Base-by-base conservation (phyloP, 2,113 vertebrate genomes). In the Albula glossodonta region DNA sequence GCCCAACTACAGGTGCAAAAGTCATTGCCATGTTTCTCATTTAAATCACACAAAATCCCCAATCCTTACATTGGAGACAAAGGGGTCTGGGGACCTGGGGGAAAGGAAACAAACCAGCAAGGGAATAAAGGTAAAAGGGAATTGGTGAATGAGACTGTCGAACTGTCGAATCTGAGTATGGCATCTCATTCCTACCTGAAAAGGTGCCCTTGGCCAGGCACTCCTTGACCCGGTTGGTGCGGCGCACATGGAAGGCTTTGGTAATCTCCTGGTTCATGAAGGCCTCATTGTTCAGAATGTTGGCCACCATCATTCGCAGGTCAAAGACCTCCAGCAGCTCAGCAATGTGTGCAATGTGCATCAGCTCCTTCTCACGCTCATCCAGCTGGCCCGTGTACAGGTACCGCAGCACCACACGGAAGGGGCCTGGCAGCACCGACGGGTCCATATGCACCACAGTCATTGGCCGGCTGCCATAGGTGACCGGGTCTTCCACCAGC, bases 211-310 rank as follows among this genome's bases (percentile, higher is more conserved):
- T 97, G 56, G 96, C 95, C 91, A 97, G 92, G 92, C 96, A 97
- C 91, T 97, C 96, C 93, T 97, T 97, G 77, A 97, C 95, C 1
- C 96, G 94, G 90, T 97, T 97, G 90, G 96, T 96, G 86, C 96
- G 93, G 78, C 96, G 95, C 79, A 97, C 96, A 0, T 97, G 96
- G 93, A 97, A 97, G 93, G 96, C 96, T 95, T 96, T 97, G 88
- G 96, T 97, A 94, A 97, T 97, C 94, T 97, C 96, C 93, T 97
- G 96, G 93, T 97, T 97, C 96, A 97, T 97, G 94, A 97, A 97
- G 22, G 96, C 96, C 91, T 97, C 96, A 0, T 97, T 96, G 92
- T 97, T 97, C 88, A 97, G 94, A 84, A 97, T 97, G 91, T 97
- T 97, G 90, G 96, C 96, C 88, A 97, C 96, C 96, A 97, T 97